Conservation (phyloP, 1,140 invertebrate genomes). For the Drosophila littoralis region DNA sequence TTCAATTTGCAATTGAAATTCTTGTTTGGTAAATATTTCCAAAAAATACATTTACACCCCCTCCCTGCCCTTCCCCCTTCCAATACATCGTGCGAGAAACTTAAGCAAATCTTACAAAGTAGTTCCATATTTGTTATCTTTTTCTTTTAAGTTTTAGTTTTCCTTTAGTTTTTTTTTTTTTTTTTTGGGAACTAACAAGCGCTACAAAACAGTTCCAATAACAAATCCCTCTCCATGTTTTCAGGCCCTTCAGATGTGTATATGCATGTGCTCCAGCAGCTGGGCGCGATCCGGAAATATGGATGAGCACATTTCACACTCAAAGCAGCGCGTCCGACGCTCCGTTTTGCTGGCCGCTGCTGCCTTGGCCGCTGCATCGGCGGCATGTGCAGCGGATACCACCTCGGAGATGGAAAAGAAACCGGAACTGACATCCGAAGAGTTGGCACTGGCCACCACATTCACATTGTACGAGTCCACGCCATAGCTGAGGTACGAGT, state of each 20-base stretch:
- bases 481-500: conserved; percentile 66
- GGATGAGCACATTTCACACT: conserved; percentile 92
- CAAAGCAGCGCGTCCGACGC: conserved; percentile 84
- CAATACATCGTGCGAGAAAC: conserved; percentile 16
- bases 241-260: conserved; percentile 88
- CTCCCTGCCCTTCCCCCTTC: neutral
- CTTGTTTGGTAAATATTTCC: conserved; percentile 40
- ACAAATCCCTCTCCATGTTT: conserved; percentile 30
- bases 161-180: conserved; percentile 4
- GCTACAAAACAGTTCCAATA: conserved; percentile 42
- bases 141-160: conserved; percentile 9
- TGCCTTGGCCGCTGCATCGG: conserved; percentile 66
- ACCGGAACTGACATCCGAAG: conserved; percentile 64
- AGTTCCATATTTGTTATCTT: conserved; percentile 9
- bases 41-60: conserved; percentile 36
- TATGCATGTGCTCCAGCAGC: conserved; percentile 90
- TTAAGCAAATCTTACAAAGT: conserved; percentile 40
- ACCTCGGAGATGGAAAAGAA: conserved; percentile 80
- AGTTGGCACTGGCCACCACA: conserved; percentile 51
- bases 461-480: conserved; percentile 64
- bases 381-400: conserved; percentile 69
- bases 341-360: conserved; percentile 53
- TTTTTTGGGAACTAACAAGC: neutral
- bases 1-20: conserved; percentile 51
- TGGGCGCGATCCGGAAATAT: conserved; percentile 90